These are phyloP conservation scores for Netelia melanura DNA, from an alignment of 2,888 invertebrate species.

Conservation along the genomic window DNA sequence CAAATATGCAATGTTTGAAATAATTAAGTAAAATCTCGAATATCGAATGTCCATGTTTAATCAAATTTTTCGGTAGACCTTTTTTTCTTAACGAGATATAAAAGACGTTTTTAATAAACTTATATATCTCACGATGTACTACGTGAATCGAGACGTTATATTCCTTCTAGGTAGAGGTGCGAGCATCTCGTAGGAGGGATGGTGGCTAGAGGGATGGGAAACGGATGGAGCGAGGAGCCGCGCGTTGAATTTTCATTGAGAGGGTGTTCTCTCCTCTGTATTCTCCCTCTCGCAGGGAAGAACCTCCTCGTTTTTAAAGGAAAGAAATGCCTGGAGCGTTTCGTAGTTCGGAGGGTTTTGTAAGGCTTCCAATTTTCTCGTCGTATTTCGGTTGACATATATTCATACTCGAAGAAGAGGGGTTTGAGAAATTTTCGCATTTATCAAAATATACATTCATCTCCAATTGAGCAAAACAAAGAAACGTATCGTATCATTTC, in stretches of 20 bases:
- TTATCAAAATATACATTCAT: slow-evolving; percentile 44
- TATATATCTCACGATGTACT: background rate
- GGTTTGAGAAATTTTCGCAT: background rate
- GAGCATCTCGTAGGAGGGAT: background rate
- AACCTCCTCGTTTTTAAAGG: slow-evolving; percentile 69
- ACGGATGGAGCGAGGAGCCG: slow-evolving; percentile 22
- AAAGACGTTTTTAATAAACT: background rate
- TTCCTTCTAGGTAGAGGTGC: background rate
- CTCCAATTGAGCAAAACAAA: background rate
- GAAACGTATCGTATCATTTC: background rate
- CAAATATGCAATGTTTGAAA: background rate
- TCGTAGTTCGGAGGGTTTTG: background rate
- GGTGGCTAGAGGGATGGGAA: background rate
- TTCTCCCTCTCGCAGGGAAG: slow-evolving; percentile 37
- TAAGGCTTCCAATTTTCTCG: slow-evolving; percentile 36
- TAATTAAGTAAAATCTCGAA: background rate
- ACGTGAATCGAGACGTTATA: slow-evolving; percentile 3
- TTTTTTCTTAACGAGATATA: background rate
- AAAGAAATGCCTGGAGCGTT: slow-evolving; percentile 57
- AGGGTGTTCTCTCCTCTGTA: background rate
- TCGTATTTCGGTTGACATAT: slow-evolving; percentile 3
- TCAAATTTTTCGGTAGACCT: background rate
- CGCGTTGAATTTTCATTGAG: slow-evolving; percentile 42
- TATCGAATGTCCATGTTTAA: background rate
- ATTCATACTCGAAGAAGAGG: background rate